A percentile compares a stretch with the other conserved stretches of the same genome.
These are phyloP conservation scores for Lepisosteus osseus DNA, from an alignment of 2,113 vertebrate species.

Conservation along the genomic window DNA sequence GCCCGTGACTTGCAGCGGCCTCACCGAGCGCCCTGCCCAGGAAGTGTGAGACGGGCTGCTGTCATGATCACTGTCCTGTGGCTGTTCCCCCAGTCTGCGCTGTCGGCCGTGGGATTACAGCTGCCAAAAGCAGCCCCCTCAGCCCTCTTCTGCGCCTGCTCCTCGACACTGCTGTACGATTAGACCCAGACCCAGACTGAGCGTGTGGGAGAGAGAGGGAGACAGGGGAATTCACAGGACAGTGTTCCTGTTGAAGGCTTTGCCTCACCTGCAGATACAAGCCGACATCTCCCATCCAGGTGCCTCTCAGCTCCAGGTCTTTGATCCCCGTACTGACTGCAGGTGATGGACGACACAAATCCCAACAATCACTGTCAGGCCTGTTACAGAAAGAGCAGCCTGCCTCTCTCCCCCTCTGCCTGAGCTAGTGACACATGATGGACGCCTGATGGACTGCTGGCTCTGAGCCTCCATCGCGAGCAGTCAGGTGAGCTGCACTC, in stretches of 20 bases:
- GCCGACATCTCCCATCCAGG: background rate
- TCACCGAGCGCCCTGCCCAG: no score
- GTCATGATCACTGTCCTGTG: no score
- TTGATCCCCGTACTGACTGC: slow-evolving; percentile 13
- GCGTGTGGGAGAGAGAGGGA: background rate
- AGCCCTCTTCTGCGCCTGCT: no score
- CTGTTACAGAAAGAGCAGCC: background rate
- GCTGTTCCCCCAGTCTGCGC: no score
- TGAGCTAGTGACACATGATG: background rate
- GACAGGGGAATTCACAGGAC: background rate
- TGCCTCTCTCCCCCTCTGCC: background rate
- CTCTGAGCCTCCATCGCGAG: background rate
- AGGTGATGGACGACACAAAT: slow-evolving; percentile 3
- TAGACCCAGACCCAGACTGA: slow-evolving; percentile 7
- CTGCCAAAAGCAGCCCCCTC: no score
- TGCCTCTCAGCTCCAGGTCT: background rate
- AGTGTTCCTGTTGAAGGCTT: slow-evolving; percentile 16
- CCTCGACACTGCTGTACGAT: no score
- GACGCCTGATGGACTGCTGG: background rate
- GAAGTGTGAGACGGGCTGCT: no score
- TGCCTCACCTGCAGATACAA: slow-evolving; percentile 18
- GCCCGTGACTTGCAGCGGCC: no score
- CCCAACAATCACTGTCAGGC: no score
- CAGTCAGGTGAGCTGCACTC: background rate
- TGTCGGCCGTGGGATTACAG: no score